A percentile compares a stretch with the other conserved stretches of the same genome.
phyloP scores from a whole-genome alignment of 2,797 vertebrate species.

The Dromococcyx pavoninus region DNA sequence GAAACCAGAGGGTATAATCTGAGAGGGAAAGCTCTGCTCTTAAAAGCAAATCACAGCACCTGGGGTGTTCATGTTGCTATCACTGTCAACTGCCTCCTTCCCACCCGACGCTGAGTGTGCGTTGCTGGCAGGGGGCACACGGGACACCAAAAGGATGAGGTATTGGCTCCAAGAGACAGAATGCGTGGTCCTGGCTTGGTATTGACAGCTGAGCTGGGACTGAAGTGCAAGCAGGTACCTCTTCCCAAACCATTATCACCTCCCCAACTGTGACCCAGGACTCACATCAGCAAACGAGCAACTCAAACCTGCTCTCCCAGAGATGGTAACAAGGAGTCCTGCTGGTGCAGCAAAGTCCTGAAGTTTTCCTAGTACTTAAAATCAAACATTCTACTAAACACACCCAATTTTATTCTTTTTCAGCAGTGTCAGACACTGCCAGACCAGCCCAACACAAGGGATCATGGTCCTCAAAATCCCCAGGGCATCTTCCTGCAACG shows the following conservation, averaged over 20 bases:
- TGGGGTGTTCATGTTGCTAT: neutral
- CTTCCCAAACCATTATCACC: neutral
- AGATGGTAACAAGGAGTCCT: neutral
- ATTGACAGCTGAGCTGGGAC: neutral
- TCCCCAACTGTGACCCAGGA: neutral
- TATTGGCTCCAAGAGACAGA: neutral
- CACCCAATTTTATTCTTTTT: neutral
- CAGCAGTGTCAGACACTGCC: neutral
- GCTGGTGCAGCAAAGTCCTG: neutral
- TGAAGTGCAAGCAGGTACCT: neutral
- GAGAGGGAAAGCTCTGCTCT: neutral
- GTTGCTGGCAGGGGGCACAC: rapidly evolving
- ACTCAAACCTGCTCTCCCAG: neutral
- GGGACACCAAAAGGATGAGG: neutral
- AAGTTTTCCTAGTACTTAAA: neutral
- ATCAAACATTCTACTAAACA: neutral
- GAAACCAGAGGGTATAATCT: neutral
- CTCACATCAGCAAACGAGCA: rapidly evolving
- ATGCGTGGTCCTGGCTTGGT: neutral
- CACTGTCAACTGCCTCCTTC: neutral
- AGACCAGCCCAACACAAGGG: neutral
- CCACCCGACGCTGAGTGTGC: rapidly evolving
- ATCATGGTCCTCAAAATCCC: rapidly evolving
- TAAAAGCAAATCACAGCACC: neutral
- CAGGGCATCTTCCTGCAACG: neutral